Conservation (phyloP, 2,888 invertebrate species). For the Balanococcus diminutus region DNA sequence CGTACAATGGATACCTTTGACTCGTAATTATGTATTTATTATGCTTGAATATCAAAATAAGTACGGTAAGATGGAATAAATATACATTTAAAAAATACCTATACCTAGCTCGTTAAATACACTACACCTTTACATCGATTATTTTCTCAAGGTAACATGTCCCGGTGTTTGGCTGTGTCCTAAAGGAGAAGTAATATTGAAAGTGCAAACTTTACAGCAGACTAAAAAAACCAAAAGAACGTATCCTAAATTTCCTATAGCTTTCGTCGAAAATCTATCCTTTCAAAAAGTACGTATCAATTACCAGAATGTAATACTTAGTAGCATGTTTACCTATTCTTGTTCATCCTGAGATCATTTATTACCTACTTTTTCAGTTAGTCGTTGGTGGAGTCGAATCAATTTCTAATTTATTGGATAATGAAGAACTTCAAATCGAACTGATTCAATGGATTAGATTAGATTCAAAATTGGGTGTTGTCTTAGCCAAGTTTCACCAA, state of each 20-base stretch:
- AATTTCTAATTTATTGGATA: background rate
- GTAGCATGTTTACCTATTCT: background rate
- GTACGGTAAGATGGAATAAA: background rate
- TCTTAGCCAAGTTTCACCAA: slow-evolving; percentile 21
- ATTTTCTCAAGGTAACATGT: slow-evolving; percentile 70
- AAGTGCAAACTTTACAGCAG: slow-evolving; percentile 72
- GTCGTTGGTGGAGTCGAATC: slow-evolving; percentile 1
- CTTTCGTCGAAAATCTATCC: slow-evolving; percentile 73
- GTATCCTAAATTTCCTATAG: slow-evolving; percentile 74
- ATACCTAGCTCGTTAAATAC: too few relatives aligned
- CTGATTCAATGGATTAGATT: slow-evolving; percentile 4
- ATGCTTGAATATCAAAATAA: slow-evolving; percentile 14
- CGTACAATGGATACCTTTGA: background rate
- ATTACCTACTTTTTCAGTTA: too few relatives aligned
- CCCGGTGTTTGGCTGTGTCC: slow-evolving; percentile 87
- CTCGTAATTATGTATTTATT: background rate
- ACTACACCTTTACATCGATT: background rate
- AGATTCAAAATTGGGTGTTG: slow-evolving; percentile 7
- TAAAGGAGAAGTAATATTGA: slow-evolving; percentile 76
- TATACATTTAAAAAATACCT: background rate
- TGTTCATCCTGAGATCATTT: too few relatives aligned
- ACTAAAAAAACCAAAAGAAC: slow-evolving; percentile 72
- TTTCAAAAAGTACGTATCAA: slow-evolving; percentile 67
- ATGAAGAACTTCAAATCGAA: slow-evolving; percentile 4
- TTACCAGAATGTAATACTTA: background rate